Percentiles rank a stretch among this genome's conserved stretches.
Conservation (phyloP, 2,888 invertebrate species). For the Thymelicus lineola region DNA sequence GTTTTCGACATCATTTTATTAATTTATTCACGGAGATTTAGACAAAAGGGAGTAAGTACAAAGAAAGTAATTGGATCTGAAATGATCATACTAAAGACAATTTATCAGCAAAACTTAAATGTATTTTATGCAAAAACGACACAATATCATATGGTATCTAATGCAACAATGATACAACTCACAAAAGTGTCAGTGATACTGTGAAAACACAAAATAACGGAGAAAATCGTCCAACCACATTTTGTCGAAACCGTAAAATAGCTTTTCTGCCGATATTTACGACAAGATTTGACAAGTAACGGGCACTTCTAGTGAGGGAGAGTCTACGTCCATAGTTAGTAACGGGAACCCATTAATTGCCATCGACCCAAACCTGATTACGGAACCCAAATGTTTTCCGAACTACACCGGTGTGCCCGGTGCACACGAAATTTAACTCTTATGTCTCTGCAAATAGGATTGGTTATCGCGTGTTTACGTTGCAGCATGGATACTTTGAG, state of each 20-base stretch:
- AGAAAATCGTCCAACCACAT: neutral
- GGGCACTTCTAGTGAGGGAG: constrained; percentile 48
- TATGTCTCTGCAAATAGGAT: constrained; percentile 49
- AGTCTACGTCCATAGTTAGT: constrained; percentile 54
- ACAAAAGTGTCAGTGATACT: neutral
- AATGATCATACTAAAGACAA: neutral
- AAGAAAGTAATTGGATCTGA: too few relatives aligned
- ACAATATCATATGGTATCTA: neutral
- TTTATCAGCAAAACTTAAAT: neutral
- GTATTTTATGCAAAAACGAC: neutral
- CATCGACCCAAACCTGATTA: constrained; percentile 77
- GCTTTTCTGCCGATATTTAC: constrained; percentile 18
- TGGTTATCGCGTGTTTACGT: constrained; percentile 48
- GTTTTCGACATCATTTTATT: too few relatives aligned
- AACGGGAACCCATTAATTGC: constrained; percentile 77
- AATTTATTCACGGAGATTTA: too few relatives aligned
- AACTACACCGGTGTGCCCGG: constrained; percentile 58
- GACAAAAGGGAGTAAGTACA: too few relatives aligned
- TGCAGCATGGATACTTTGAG: constrained; percentile 63
- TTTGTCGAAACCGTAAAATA: constrained; percentile 11
- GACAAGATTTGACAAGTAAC: constrained; percentile 26
- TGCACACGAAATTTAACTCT: constrained; percentile 54
- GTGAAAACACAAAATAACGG: neutral
- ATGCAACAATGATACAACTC: neutral
- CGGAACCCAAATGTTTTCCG: constrained; percentile 67